Evolutionary conservation across 2,113 vertebrate species (phyloP).

Genomic region (Paedocypris sp.): DNA sequence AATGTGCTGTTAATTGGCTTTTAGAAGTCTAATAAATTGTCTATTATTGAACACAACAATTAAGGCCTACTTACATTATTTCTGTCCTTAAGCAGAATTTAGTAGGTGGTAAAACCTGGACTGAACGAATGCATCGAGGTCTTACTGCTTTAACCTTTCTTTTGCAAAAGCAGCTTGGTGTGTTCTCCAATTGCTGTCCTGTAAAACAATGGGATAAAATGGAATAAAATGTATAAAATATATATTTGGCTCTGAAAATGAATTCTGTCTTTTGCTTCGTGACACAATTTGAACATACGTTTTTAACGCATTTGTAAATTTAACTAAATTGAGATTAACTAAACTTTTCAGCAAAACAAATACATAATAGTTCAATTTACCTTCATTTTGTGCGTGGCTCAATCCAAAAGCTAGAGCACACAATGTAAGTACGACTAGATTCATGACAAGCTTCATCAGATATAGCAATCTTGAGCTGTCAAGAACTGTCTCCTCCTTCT

Average conservation of each 20-base stretch:
- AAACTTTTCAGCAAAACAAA: too few relatives aligned
- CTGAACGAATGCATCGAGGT: background rate
- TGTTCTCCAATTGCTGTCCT: background rate
- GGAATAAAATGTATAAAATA: too few relatives aligned
- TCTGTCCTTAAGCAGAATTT: conserved; percentile 20
- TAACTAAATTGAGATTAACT: too few relatives aligned
- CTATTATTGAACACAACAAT: background rate
- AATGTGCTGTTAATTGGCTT: background rate
- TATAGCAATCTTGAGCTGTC: background rate
- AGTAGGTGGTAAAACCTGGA: background rate
- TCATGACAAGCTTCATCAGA: conserved; percentile 6
- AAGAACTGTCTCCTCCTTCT: background rate
- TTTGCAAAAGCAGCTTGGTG: conserved; percentile 20
- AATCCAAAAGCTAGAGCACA: background rate
- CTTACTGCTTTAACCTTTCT: background rate
- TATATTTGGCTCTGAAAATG: too few relatives aligned
- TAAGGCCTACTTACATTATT: conserved; percentile 21
- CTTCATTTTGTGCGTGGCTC: conserved; percentile 4
- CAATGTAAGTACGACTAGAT: background rate
- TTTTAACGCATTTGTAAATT: too few relatives aligned
- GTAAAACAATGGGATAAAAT: background rate
- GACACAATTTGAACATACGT: too few relatives aligned
- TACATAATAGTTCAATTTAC: conserved; percentile 17
- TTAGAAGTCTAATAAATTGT: background rate
- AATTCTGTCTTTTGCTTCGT: too few relatives aligned